Base-by-base conservation (phyloP, 2,113 vertebrate species). In the Corythornis madagascariensis region DNA sequence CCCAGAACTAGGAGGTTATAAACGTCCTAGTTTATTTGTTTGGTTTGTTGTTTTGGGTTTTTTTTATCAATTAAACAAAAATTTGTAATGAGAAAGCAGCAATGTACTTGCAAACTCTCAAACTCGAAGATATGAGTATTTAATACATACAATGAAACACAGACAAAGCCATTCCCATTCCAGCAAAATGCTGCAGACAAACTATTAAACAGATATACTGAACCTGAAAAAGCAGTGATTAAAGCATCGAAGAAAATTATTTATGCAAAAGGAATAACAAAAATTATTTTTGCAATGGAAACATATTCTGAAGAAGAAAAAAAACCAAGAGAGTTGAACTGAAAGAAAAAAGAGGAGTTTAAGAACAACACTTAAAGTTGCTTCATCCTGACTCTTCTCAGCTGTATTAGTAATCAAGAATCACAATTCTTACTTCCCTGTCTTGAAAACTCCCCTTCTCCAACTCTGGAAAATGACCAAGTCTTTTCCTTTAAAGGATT, bases 401-500 rank as follows among this genome's bases (percentile, higher is more conserved):
- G 7, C 60, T 66, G 22, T 10, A 40, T 15, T 65, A 16, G 50
- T 35, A 69, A 84, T 0, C 63, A 31, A 59, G 2, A 78, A 61
- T 64, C 29, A 83, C 10, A 87, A 43, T 60, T 47, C 22, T 13
- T 67, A 56, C 26, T 63, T 1, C 5, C 17, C 50, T 42, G 16
- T 67, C 55, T 19, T 52, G 43, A 57, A 85, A 53, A 59, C 35
- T 17, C 22, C 28, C 22, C 33, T 74, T 91, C 12, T 20, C 48
- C 53, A 78, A 20, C 59, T 92, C 71, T 85, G 72, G 63, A 88
- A 89, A 86, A 47, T 20, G 56, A 74, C 24, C 35, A 55, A 73
- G 16, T 43, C 55, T 88, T 88, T 92, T 72, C 59, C 83, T 94
- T 93, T 77, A 91, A 91, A 83, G 64, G 71, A 57, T 11, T n/a